Conservation (phyloP, 2,888 invertebrate genomes). For the Liopterus haemorrhoidalis region DNA sequence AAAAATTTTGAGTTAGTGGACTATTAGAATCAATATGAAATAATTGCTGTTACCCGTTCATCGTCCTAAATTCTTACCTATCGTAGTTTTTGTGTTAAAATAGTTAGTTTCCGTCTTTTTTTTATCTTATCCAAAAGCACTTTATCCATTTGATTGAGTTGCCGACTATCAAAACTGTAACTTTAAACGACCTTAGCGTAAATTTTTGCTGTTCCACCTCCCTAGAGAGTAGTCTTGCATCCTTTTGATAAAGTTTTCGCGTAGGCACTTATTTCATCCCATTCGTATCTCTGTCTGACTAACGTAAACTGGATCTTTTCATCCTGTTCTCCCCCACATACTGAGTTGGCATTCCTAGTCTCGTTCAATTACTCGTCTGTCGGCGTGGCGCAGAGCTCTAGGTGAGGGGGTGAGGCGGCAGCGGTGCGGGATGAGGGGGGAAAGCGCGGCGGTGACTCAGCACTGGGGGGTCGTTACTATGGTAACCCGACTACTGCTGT, state of each 20-base stretch:
- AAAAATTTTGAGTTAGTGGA: too few relatives aligned
- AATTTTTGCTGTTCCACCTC: background rate
- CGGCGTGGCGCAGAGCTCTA: background rate
- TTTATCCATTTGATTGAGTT: background rate
- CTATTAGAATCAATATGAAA: too few relatives aligned
- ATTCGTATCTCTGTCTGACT: too few relatives aligned
- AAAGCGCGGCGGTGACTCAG: slow-evolving; percentile 5
- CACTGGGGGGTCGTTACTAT: slow-evolving; percentile 18
- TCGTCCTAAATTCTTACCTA: background rate
- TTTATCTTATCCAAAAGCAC: background rate
- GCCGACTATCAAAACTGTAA: background rate
- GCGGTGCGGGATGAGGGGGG: background rate
- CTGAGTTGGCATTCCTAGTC: slow-evolving; percentile 7
- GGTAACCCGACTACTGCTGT: slow-evolving; percentile 4
- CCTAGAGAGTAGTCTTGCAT: background rate
- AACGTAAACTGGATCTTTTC: slow-evolving; percentile 3
- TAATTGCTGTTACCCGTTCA: too few relatives aligned
- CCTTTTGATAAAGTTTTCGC: too few relatives aligned
- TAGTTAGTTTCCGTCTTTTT: background rate
- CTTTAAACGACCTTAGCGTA: slow-evolving; percentile 3
- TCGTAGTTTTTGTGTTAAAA: background rate
- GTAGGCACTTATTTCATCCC: too few relatives aligned
- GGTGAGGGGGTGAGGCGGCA: background rate
- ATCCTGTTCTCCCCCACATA: background rate
- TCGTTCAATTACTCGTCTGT: slow-evolving; percentile 16